A percentile compares a stretch with the other conserved stretches of the same genome.
phyloP scores from a whole-genome alignment of 2,113 vertebrate genomes.

The Hyla sarda region DNA sequence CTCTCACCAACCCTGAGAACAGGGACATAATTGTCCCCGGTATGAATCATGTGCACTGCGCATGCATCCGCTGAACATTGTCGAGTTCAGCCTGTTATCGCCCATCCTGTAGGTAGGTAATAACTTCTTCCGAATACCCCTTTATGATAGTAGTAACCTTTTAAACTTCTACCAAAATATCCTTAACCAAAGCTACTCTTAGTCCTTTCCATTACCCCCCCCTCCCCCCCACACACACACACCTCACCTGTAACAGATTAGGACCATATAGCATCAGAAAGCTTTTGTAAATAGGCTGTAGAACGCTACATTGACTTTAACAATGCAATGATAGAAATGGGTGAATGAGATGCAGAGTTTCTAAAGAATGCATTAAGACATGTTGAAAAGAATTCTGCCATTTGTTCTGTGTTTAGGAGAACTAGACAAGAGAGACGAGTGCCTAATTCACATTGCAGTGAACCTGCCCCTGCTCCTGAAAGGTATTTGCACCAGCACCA shows the following conservation, averaged over 20 bases:
- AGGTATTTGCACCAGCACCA: conserved; percentile 75
- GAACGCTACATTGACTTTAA: not conserved
- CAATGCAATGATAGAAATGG: too few relatives aligned
- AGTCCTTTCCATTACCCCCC: not conserved
- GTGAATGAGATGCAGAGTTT: not conserved
- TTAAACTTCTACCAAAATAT: not conserved
- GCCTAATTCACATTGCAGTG: conserved; percentile 76
- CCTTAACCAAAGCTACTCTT: not conserved
- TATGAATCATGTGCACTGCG: too few relatives aligned
- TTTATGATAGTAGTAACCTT: not conserved
- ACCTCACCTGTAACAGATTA: not conserved
- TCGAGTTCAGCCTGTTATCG: too few relatives aligned
- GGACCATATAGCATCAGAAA: not conserved
- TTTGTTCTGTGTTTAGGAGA: conserved; percentile 78
- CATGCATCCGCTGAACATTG: too few relatives aligned
- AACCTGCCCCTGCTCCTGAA: conserved; percentile 78
- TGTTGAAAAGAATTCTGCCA: conserved; percentile 68
- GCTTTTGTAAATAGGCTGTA: not conserved
- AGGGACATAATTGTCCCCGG: too few relatives aligned
- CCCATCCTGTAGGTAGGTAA: too few relatives aligned
- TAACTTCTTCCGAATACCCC: too few relatives aligned
- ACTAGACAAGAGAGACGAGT: conserved; percentile 77
- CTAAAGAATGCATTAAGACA: conserved; percentile 35
- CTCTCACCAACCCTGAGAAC: too few relatives aligned
- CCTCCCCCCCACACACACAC: too few relatives aligned